phyloP scores from a whole-genome alignment of 2,113 vertebrate species.

The Gobio gobio region DNA sequence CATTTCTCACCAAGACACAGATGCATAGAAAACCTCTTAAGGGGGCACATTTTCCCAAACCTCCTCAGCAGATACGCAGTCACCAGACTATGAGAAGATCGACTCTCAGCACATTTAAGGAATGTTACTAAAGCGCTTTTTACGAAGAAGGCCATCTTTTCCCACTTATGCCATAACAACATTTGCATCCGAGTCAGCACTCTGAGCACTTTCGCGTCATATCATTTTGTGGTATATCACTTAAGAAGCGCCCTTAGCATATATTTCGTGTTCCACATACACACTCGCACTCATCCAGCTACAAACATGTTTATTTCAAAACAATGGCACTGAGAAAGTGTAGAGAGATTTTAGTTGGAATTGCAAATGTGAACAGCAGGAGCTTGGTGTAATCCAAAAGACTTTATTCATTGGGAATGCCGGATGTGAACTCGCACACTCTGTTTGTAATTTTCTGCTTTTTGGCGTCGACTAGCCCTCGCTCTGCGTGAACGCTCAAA shows the following conservation, averaged over 20 bases:
- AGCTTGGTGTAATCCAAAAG: slow-evolving; percentile 38
- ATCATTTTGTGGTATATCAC: not conserved
- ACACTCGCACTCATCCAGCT: not conserved
- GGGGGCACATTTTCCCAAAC: slow-evolving; percentile 47
- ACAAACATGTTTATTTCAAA: slow-evolving; percentile 21
- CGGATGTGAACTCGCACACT: slow-evolving; percentile 22
- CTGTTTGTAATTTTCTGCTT: slow-evolving; percentile 35
- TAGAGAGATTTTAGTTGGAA: slow-evolving; percentile 50
- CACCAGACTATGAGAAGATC: slow-evolving; percentile 28
- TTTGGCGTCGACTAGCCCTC: not conserved
- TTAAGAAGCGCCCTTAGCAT: slow-evolving; percentile 8
- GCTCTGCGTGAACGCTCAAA: slow-evolving; percentile 3
- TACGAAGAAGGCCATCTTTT: slow-evolving; percentile 18
- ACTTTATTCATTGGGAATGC: slow-evolving; percentile 43
- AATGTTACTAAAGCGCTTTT: slow-evolving; percentile 33
- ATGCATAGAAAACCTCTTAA: slow-evolving; percentile 51
- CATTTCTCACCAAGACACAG: slow-evolving; percentile 44
- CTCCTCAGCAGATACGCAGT: slow-evolving; percentile 46
- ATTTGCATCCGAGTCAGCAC: slow-evolving; percentile 42
- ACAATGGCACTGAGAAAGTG: slow-evolving; percentile 20
- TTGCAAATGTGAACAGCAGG: slow-evolving; percentile 55
- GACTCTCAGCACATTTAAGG: slow-evolving; percentile 45
- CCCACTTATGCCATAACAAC: slow-evolving; percentile 36
- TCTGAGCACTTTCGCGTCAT: slow-evolving; percentile 6
- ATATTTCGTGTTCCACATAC: slow-evolving; percentile 4